Evolutionary conservation across 2,888 invertebrate genomes (phyloP).

Genomic region (Merodon equestris): DNA sequence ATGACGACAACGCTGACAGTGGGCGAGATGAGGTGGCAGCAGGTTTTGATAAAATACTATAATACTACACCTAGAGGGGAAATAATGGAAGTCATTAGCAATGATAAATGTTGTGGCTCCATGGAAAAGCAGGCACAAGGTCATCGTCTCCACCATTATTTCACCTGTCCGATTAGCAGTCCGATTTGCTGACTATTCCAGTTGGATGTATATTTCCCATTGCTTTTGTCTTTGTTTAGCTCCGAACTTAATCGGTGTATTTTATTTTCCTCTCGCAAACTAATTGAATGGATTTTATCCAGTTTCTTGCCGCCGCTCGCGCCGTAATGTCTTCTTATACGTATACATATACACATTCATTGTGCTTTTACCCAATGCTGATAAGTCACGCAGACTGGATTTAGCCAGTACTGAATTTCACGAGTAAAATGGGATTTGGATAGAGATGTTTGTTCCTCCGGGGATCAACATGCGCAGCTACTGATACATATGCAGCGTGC

Average conservation of each 20-base stretch:
- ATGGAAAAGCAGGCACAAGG: slow-evolving; percentile 46
- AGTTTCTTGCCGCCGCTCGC: slow-evolving; percentile 10
- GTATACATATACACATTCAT: background rate
- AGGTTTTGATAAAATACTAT: slow-evolving; percentile 61
- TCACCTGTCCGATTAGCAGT: slow-evolving; percentile 64
- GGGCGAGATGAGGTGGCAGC: slow-evolving; percentile 40
- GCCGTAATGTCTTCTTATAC: slow-evolving; percentile 8
- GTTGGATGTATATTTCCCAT: slow-evolving; percentile 43
- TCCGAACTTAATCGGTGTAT: slow-evolving; percentile 46
- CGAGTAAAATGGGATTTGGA: slow-evolving; percentile 48
- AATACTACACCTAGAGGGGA: slow-evolving; percentile 36
- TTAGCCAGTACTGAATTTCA: slow-evolving; percentile 45
- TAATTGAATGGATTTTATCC: slow-evolving; percentile 56
- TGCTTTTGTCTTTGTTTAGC: slow-evolving; percentile 50
- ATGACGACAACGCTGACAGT: slow-evolving; percentile 37
- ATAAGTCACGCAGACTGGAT: slow-evolving; percentile 54
- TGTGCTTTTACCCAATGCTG: slow-evolving; percentile 10
- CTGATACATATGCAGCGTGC: too few relatives aligned
- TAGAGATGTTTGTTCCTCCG: too few relatives aligned
- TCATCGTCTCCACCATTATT: slow-evolving; percentile 56
- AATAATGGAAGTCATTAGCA: slow-evolving; percentile 68
- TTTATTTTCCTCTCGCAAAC: slow-evolving; percentile 42
- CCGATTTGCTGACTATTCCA: slow-evolving; percentile 47
- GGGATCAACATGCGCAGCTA: too few relatives aligned
- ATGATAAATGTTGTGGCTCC: slow-evolving; percentile 65